phyloP scores from a whole-genome alignment of 2,888 invertebrate genomes.

The Caenorhabditis uteleia region DNA sequence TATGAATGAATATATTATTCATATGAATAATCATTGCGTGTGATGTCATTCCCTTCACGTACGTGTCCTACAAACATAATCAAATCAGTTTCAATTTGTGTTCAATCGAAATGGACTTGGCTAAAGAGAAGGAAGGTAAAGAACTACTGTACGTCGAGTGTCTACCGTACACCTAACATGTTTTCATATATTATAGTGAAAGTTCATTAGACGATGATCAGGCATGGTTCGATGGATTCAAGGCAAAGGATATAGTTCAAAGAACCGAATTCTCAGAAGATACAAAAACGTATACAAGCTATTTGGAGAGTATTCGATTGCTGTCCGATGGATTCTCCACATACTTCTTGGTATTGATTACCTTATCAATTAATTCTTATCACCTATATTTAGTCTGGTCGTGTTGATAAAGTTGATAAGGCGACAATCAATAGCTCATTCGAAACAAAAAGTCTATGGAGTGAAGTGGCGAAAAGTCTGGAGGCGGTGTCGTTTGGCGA shows the following conservation, averaged over 20 bases:
- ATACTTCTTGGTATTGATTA: neutral
- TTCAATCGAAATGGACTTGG: no score
- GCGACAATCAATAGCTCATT: neutral
- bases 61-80: no score
- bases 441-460: neutral
- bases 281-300: neutral
- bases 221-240: neutral
- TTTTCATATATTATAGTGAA: conserved; percentile 2
- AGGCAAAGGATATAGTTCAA: neutral
- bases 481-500: neutral
- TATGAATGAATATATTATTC: no score
- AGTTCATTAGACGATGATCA: conserved; percentile 1
- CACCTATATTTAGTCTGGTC: no score
- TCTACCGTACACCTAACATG: no score
- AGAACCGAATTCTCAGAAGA: neutral
- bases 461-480: conserved; percentile 1
- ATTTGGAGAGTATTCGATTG: neutral
- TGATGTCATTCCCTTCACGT: no score
- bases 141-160: no score
- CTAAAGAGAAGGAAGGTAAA: no score
- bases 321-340: neutral
- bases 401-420: no score
- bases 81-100: no score
- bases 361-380: no score
- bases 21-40: no score